phyloP scores from a whole-genome alignment of 2,113 vertebrate species.

The Prunella fulvescens region DNA sequence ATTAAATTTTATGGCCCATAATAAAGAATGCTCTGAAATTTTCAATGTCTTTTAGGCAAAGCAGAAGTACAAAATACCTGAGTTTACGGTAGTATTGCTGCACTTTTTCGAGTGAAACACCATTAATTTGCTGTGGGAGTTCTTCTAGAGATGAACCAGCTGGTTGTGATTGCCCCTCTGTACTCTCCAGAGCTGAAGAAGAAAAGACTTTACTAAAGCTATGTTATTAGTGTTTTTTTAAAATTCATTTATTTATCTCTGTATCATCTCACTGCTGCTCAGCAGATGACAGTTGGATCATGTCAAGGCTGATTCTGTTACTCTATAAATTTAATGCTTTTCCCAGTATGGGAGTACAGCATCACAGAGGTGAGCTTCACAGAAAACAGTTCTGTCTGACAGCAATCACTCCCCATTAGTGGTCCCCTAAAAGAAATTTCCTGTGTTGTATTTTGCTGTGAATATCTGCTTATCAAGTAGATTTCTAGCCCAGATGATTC shows the following conservation, averaged over 20 bases:
- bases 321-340: not conserved
- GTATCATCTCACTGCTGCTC: not conserved
- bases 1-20: not conserved
- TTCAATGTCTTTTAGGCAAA: not conserved
- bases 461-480: not conserved
- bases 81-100: conserved; percentile 95
- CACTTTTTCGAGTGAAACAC: conserved; percentile 89
- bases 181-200: conserved; percentile 83
- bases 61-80: conserved; percentile 74
- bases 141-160: conserved; percentile 80
- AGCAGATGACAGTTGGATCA: not conserved
- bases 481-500: not conserved
- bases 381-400: not conserved
- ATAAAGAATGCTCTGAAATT: not conserved
- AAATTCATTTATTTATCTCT: not conserved
- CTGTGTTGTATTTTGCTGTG: not conserved
- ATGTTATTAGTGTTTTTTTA: not conserved
- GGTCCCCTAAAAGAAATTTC: not conserved
- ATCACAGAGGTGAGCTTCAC: not conserved
- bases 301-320: not conserved
- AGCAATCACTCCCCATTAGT: not conserved
- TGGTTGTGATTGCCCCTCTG: conserved; percentile 76
- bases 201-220: not conserved
- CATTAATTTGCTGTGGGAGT: conserved; percentile 89
- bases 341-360: not conserved